Evolutionary conservation across 2,113 vertebrate species (phyloP).

Genomic region (Pantherophis guttatus): DNA sequence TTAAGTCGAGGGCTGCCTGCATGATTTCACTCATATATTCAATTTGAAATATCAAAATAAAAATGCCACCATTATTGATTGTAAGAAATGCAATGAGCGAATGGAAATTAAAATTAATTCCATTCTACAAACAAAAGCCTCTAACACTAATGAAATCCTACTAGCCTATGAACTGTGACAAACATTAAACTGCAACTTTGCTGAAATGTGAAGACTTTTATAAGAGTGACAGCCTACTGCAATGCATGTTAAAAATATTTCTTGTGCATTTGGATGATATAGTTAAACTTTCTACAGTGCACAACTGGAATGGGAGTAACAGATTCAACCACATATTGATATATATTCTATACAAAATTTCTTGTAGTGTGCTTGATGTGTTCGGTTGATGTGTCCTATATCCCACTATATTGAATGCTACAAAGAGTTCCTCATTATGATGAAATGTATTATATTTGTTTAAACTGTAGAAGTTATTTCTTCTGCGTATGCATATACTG

Average conservation of each 20-base stretch:
- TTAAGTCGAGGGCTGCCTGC: not conserved
- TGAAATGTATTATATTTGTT: not conserved
- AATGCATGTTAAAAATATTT: slow-evolving; percentile 19
- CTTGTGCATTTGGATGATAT: not conserved
- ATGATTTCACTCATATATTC: not conserved
- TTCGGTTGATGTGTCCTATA: not conserved
- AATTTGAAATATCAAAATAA: slow-evolving; percentile 4
- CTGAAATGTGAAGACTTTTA: slow-evolving; percentile 35
- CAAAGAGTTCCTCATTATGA: not conserved
- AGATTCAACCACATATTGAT: not conserved
- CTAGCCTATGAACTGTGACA: slow-evolving; percentile 42
- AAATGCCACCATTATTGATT: slow-evolving; percentile 5
- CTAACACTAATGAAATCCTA: slow-evolving; percentile 14
- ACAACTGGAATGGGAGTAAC: not conserved
- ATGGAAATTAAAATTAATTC: slow-evolving; percentile 55
- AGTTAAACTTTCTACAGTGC: not conserved
- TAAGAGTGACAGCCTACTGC: slow-evolving; percentile 25
- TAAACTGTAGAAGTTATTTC: not conserved
- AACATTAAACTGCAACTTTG: slow-evolving; percentile 25
- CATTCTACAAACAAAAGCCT: slow-evolving; percentile 13
- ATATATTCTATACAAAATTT: not conserved
- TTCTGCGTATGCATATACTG: not conserved
- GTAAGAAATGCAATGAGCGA: slow-evolving; percentile 19
- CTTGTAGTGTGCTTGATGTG: not conserved
- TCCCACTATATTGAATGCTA: not conserved